Evolutionary conservation across 30 jellyfish, hydroid and myxozoan genomes (phyloP), one percentile per base, ranked within the genome.

Genomic region (Nemopilema nomurai): DNA sequence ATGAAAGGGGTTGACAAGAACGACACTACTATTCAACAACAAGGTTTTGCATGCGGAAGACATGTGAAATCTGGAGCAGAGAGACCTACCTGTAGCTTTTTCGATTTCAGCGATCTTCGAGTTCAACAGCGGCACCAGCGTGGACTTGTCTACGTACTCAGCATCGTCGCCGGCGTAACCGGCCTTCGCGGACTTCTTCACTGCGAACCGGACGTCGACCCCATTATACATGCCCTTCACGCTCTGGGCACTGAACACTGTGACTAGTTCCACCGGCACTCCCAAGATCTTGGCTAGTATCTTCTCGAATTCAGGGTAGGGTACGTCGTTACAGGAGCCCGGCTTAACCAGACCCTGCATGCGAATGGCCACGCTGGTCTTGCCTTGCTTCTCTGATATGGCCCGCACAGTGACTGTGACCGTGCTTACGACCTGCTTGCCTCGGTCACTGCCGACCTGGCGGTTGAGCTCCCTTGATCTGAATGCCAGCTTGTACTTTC

Each of bases 141-240:
- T 96, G 57, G 90, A 79, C 16, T 76, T 76, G 41, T 77, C 80
- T 26, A 90, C 53, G 87, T 90, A 95, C 79, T 95, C 94, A 24
- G 79, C 78, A 52, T 78, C 97, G 72, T 83, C 97, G 16, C 91
- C 96, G 27, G 90, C 90, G 57, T 28, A 89, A 28, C 97, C 96
- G 16, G 97, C 92, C 62, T 82, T 83, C 28, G 94, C 68, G 0
- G 92, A 81, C 84, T 80, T 81, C 83, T 89, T 86, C 29, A 95
- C 97, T 33, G 97, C 81, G 80, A 95, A 95, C 41, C 99, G 90
- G 22, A 95, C 77, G 77, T 95, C 99, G 16, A 95, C 99, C 21
- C 99, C 99, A 76, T 93, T 96, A 69, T 90, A 93, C 22, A 95
- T 68, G 67, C 53, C 87, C 18, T 91, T 87, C 63, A 90, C 97